phyloP scores from a whole-genome alignment of 2,113 vertebrate species.

The rabbit (Oryctolagus cuniculus) region DNA sequence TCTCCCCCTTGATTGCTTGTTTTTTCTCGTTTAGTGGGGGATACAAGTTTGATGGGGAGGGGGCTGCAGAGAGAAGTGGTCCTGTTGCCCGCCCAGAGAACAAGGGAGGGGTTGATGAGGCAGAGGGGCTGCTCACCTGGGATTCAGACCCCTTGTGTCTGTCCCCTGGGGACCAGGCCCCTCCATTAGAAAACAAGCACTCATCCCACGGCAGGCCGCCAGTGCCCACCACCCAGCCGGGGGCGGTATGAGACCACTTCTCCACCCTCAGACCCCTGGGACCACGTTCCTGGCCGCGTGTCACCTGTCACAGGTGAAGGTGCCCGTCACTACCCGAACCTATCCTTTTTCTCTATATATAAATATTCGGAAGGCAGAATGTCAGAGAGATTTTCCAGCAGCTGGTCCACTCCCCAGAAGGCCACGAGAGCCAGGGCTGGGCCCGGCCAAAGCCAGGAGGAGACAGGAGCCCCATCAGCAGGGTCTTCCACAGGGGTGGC shows the following conservation, averaged over 20 bases:
- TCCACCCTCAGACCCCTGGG: background rate
- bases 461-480: too few species aligned
- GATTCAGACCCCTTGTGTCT: background rate
- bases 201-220: background rate
- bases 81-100: too few species aligned
- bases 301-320: background rate
- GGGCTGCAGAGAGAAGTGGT: background rate
- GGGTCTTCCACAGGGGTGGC: too few species aligned
- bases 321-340: fast-evolving
- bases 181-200: background rate
- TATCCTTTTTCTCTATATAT: too few species aligned
- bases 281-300: background rate
- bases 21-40: background rate
- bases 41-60: background rate
- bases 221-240: background rate
- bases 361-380: too few species aligned
- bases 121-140: background rate
- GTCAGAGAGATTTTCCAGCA: too few species aligned
- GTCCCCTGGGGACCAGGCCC: background rate
- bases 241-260: conserved; percentile 20
- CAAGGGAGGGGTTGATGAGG: background rate
- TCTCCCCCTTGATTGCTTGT: background rate
- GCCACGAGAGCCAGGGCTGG: too few species aligned
- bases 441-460: too few species aligned
- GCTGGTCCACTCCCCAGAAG: too few species aligned